phyloP scores from a whole-genome alignment of 2,797 vertebrate genomes.

The Squalus acanthias region DNA sequence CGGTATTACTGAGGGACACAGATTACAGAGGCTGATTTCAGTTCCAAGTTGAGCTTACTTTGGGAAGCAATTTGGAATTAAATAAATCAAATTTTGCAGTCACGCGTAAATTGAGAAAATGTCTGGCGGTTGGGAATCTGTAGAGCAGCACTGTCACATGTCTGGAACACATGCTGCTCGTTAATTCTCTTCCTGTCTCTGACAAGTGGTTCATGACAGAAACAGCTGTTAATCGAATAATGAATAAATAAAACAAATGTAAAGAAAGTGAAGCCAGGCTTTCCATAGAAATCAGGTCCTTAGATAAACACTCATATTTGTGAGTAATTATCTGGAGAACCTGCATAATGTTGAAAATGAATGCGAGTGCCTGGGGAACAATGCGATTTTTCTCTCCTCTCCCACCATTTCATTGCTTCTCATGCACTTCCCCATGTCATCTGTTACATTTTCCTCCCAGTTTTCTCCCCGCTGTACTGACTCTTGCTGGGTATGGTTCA shows the following conservation, averaged over 20 bases:
- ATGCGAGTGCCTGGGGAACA: neutral
- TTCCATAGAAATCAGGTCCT: neutral
- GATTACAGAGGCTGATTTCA: neutral
- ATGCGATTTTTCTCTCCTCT: neutral
- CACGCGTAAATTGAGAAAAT: neutral
- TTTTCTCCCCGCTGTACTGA: neutral
- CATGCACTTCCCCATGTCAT: neutral
- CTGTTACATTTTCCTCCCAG: neutral
- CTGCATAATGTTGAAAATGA: neutral
- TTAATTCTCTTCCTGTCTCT: neutral
- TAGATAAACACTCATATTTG: neutral
- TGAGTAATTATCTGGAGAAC: neutral
- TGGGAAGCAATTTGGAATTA: neutral
- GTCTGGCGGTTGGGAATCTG: neutral
- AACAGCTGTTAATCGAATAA: slow-evolving; percentile 18
- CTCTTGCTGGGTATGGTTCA: neutral
- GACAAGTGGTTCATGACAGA: neutral
- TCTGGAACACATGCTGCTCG: neutral
- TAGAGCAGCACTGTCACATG: neutral
- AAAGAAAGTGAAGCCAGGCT: neutral
- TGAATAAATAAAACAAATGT: slow-evolving; percentile 19
- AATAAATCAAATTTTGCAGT: neutral
- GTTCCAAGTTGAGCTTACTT: neutral
- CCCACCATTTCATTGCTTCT: neutral
- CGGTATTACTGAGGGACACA: neutral